Conservation (phyloP, 2,888 invertebrate species). For the Koerneria pararmatus region DNA sequence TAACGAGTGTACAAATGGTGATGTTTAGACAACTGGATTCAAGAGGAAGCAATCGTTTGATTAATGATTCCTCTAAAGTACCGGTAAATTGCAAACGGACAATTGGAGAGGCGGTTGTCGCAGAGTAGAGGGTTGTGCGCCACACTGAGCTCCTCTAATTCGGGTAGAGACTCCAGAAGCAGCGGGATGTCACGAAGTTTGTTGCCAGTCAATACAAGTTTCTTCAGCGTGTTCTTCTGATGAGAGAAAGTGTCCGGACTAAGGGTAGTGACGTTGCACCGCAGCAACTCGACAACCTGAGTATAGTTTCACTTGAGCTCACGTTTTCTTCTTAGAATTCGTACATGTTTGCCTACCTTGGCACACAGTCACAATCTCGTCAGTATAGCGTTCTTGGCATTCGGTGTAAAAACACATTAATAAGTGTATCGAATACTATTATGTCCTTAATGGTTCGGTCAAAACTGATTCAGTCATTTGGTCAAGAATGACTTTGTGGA, state of each 20-base stretch:
- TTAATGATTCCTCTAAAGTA: not conserved
- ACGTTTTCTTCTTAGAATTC: no score
- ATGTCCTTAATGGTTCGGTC: no score
- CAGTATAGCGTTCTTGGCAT: no score
- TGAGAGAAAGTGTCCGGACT: not conserved
- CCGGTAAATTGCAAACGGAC: constrained; percentile 14
- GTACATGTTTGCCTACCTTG: no score
- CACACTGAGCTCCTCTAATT: constrained; percentile 57
- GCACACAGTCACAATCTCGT: no score
- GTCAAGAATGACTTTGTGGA: no score
- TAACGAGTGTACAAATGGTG: not conserved
- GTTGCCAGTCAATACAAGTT: constrained; percentile 31
- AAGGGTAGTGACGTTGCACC: constrained; percentile 9
- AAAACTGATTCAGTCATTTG: no score
- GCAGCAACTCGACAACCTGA: constrained; percentile 27
- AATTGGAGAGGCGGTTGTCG: constrained; percentile 35
- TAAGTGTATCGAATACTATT: no score
- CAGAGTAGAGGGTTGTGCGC: constrained; percentile 61
- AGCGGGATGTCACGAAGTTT: constrained; percentile 30
- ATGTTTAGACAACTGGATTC: not conserved
- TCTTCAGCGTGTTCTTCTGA: constrained; percentile 31
- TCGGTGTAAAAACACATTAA: no score
- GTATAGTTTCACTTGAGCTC: constrained; percentile 19
- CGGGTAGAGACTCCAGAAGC: constrained; percentile 44
- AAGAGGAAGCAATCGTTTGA: not conserved